These are phyloP conservation scores for Hirtodrosophila alboralis DNA, from an alignment of 2,888 invertebrate species.

Conservation along the genomic window DNA sequence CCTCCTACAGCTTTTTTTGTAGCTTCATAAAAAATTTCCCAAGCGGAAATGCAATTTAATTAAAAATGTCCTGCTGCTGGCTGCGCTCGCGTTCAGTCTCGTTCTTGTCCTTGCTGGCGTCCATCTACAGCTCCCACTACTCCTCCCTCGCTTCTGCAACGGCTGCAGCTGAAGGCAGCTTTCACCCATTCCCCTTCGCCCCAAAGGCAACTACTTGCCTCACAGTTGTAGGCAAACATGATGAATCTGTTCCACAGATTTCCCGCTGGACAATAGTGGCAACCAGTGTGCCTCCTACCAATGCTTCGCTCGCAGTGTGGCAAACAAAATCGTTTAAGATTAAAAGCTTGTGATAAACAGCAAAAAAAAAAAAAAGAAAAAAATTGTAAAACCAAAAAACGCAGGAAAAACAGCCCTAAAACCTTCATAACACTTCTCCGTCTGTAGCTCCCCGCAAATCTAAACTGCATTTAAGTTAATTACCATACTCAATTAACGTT, in stretches of 20 bases:
- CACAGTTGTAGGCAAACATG: conserved; percentile 77
- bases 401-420: not conserved
- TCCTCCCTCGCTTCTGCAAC: too few species aligned
- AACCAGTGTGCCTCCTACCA: conserved; percentile 9
- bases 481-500: conserved; percentile 77
- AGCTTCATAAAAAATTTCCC: conserved; percentile 81
- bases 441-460: not conserved
- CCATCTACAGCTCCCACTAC: conserved; percentile 10
- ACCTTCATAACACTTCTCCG: too few species aligned
- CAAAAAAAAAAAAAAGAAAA: conserved; percentile 58
- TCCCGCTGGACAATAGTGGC: conserved; percentile 70
- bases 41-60: conserved; percentile 82
- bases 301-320: conserved; percentile 8
- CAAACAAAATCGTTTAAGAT: conserved; percentile 75
- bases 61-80: conserved; percentile 81
- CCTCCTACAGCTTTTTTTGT: conserved; percentile 58
- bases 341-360: conserved; percentile 72
- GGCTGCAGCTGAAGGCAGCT: conserved; percentile 29
- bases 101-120: conserved; percentile 7
- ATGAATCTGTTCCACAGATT: conserved; percentile 77
- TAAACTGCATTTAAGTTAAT: conserved; percentile 67
- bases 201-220: conserved; percentile 51
- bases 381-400: not conserved
- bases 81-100: conserved; percentile 35
- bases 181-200: conserved; percentile 8